Evolutionary conservation across 1,140 invertebrate species (phyloP), one percentile per base, ranked within the genome.

Genomic region (Leptonema lineaticorne): DNA sequence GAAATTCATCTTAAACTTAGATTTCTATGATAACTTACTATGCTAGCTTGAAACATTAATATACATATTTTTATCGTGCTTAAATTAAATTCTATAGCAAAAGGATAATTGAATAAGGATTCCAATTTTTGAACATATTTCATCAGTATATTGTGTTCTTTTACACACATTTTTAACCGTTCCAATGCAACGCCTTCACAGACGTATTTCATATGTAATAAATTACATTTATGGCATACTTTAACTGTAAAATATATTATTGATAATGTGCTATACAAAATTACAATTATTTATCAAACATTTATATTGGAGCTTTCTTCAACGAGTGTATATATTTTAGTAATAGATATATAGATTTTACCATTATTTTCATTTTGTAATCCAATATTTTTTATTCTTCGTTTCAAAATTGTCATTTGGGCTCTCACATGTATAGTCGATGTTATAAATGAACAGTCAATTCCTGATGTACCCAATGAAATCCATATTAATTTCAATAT

Each of bases 101-200:
- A 33, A 33, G 30, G 57, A 11, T 16, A 30, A 33, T 29, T 59
- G n/a, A 59, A 59, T 30, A 59, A 22, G 8, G 6, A 16, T 41
- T 59, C 57, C 8, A 59, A 16, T 9, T 33, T 16, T 1, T 33
- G 7, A 1, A 59, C 57, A 33, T 59, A 33, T 11, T 59, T 8
- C n/a, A 59, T 59, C 8, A 59, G n/a, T 6, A 28, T 22, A 29
- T 59, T 59, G 24, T 59, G 57, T 18, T 59, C 28, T 33, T 30
- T 18, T 16, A 59, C 33, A 16, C 27, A 59, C 14, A 33, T 33
- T 41, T 59, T 59, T 14, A 59, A 29, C n/a, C 11, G 26, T 1
- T 57, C 14, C 53, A 57, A n/a, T 5, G 57, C 27, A 33, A n/a
- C 24, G 1, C 33, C 27, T 33, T 59, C 27, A 5, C n/a, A 16